Conservation (phyloP, 2,888 invertebrate genomes). For the Lepidonotus clava region DNA sequence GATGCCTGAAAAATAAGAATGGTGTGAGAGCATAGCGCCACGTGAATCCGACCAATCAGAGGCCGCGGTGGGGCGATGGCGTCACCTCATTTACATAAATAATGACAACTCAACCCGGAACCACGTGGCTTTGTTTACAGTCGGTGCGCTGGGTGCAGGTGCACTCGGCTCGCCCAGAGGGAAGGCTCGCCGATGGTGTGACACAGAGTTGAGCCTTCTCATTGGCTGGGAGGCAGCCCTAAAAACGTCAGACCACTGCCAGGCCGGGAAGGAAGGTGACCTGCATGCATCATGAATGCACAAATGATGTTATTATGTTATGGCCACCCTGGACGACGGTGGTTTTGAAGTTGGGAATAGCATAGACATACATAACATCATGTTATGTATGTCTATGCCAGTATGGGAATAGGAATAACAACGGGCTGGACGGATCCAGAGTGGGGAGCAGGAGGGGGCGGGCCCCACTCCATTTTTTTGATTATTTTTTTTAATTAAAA, state of each 20-base stretch:
- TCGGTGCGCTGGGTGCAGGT: background rate
- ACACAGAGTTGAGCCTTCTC: background rate
- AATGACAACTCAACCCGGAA: background rate
- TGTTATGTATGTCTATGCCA: too few relatives aligned
- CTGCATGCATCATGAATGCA: too few relatives aligned
- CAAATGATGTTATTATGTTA: too few relatives aligned
- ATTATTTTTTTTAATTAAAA: too few relatives aligned
- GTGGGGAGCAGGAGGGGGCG: too few relatives aligned
- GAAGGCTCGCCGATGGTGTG: too few relatives aligned
- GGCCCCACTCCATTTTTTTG: too few relatives aligned
- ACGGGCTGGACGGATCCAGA: too few relatives aligned
- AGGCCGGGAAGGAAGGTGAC: background rate
- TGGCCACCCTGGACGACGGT: too few relatives aligned
- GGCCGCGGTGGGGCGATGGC: background rate
- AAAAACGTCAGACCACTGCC: background rate
- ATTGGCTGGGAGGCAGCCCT: background rate
- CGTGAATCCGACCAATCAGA: background rate
- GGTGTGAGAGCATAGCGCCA: constrained; percentile 17
- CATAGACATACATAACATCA: too few relatives aligned
- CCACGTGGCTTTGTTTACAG: constrained; percentile 33
- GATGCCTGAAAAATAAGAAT: background rate
- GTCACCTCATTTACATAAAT: background rate
- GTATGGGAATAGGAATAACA: too few relatives aligned
- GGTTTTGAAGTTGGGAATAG: too few relatives aligned
- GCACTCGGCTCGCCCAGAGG: background rate